These are phyloP conservation scores for Toxotes chatareus DNA, from an alignment of 2,113 vertebrate genomes.

Conservation along the genomic window DNA sequence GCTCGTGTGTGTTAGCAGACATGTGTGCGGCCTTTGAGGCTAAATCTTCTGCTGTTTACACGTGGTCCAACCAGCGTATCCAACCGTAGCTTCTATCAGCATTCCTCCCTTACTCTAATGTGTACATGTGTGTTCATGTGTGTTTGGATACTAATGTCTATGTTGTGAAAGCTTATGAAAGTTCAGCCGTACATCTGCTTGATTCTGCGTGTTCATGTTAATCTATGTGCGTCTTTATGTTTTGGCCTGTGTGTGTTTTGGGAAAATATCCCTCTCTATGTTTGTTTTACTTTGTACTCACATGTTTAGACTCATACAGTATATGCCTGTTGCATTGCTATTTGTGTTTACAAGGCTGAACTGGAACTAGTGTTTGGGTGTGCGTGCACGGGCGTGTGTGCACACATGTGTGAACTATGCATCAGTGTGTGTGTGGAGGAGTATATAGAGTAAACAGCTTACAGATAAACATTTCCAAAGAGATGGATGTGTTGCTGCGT, in stretches of 20 bases:
- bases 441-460: slow-evolving; percentile 51
- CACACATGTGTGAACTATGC: slow-evolving; percentile 40
- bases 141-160: slow-evolving; percentile 34
- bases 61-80: slow-evolving; percentile 50
- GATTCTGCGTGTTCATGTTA: slow-evolving; percentile 17
- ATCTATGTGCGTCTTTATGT: slow-evolving; percentile 1
- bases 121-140: neutral
- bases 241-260: slow-evolving; percentile 14
- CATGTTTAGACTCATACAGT: slow-evolving; percentile 35
- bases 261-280: slow-evolving; percentile 11
- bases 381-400: neutral
- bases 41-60: slow-evolving; percentile 62
- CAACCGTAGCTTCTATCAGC: slow-evolving; percentile 44
- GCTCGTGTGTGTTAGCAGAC: slow-evolving; percentile 27
- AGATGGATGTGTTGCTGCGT: slow-evolving; percentile 55
- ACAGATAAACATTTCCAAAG: slow-evolving; percentile 71
- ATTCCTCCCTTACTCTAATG: slow-evolving; percentile 52
- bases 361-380: neutral
- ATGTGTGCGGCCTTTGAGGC: slow-evolving; percentile 37
- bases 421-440: slow-evolving; percentile 39
- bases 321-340: slow-evolving; percentile 20
- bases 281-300: slow-evolving; percentile 39
- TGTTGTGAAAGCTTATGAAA: slow-evolving; percentile 25
- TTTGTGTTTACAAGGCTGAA: slow-evolving; percentile 22
- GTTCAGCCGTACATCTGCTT: slow-evolving; percentile 21